These are phyloP conservation scores for Bufotes viridis DNA, from an alignment of 2,797 vertebrate species.

Conservation along the genomic window DNA sequence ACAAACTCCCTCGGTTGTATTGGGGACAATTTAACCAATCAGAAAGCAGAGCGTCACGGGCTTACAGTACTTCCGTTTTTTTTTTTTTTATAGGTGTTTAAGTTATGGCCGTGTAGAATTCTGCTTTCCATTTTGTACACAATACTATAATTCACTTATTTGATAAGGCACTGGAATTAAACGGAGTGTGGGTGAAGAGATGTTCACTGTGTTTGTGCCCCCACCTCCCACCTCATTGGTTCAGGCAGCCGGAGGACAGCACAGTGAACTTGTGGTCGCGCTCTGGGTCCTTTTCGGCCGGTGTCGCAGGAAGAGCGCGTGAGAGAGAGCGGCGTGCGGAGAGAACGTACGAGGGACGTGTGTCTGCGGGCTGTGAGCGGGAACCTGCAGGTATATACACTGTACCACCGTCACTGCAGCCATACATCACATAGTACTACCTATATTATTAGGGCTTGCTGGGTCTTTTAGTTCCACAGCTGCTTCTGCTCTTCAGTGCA, in stretches of 20 bases:
- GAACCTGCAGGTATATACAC: neutral
- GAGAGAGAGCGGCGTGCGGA: slow-evolving; percentile 31
- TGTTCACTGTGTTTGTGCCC: neutral
- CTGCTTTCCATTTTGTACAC: neutral
- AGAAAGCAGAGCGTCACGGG: neutral
- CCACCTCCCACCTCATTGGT: neutral
- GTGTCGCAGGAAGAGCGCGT: slow-evolving; percentile 45
- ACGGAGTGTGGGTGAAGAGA: neutral
- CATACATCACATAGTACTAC: neutral
- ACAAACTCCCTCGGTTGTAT: neutral
- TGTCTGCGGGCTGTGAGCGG: neutral
- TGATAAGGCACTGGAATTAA: neutral
- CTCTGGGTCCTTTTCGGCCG: slow-evolving; percentile 36
- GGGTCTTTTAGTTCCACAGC: neutral
- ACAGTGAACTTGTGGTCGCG: neutral
- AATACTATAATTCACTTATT: neutral
- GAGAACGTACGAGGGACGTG: neutral
- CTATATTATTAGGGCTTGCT: neutral
- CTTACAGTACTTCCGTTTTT: neutral
- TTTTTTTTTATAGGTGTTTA: slow-evolving; percentile 9
- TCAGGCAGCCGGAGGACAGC: neutral
- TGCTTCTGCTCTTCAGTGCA: neutral
- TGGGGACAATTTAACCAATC: slow-evolving; percentile 25
- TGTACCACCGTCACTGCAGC: neutral
- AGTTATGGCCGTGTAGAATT: neutral